phyloP scores from a whole-genome alignment of 92 coral and sea anemone genomes.

The Palythoa heliodiscus region DNA sequence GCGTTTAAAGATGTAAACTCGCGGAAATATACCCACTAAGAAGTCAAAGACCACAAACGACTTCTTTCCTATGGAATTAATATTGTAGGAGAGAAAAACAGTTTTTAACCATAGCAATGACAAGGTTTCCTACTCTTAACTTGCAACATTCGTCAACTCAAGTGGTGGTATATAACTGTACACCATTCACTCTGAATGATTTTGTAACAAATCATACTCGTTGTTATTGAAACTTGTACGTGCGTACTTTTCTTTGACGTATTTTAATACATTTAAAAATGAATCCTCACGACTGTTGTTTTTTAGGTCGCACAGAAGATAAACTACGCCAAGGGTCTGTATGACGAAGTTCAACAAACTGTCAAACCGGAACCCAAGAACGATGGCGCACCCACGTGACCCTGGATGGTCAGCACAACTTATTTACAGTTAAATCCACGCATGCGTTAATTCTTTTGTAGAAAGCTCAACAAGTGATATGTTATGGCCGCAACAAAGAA shows the following conservation, averaged over 20 bases:
- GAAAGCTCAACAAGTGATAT: background rate
- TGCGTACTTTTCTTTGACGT: background rate
- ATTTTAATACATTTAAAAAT: background rate
- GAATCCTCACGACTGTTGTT: background rate
- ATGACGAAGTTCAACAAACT: constrained; percentile 96
- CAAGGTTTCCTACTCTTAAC: too few species aligned
- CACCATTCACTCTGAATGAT: too few species aligned
- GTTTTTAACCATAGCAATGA: too few species aligned
- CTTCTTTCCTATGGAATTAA: too few species aligned
- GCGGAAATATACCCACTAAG: too few species aligned
- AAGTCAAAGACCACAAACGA: too few species aligned
- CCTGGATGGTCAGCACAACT: background rate
- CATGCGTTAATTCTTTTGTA: background rate
- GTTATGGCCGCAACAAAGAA: background rate
- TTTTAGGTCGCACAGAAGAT: constrained; percentile 95
- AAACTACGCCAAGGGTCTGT: constrained; percentile 93
- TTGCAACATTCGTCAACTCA: too few species aligned
- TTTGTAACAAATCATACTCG: too few species aligned
- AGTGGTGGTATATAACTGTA: too few species aligned
- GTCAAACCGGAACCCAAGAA: constrained; percentile 83
- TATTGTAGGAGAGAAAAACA: too few species aligned
- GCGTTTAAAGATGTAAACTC: too few species aligned
- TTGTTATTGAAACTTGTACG: background rate
- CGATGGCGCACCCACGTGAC: constrained; percentile 40
- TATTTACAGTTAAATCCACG: background rate